A percentile compares a stretch with the other conserved stretches of the same genome.
These are phyloP conservation scores for Zaprionus vittiger DNA, from an alignment of 1,140 invertebrate species.

Conservation along the genomic window DNA sequence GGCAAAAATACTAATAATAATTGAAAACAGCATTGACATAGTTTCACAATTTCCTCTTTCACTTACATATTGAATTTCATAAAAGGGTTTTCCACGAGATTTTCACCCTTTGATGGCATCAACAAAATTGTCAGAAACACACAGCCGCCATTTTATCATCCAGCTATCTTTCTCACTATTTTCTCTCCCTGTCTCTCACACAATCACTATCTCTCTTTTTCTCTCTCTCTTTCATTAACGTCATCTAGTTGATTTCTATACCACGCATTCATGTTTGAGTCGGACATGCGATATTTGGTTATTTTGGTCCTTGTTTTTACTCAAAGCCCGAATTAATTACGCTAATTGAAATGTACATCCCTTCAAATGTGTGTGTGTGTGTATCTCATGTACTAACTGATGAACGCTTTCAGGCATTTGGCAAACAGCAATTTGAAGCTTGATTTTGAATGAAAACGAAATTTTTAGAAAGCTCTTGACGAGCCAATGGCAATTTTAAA, in stretches of 20 bases:
- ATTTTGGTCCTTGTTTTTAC: slow-evolving; percentile 31
- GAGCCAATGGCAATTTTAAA: neutral
- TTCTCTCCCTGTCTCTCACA: neutral
- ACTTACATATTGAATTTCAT: neutral
- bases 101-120: slow-evolving; percentile 17
- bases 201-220: neutral
- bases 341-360: slow-evolving; percentile 44
- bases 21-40: neutral
- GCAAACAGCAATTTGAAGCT: neutral
- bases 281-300: slow-evolving; percentile 12
- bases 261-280: slow-evolving; percentile 2
- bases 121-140: neutral
- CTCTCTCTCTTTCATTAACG: neutral
- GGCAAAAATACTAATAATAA: neutral
- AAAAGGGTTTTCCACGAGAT: neutral
- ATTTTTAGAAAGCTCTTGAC: neutral
- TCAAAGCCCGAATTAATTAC: slow-evolving; percentile 48
- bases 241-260: neutral
- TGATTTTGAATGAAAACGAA: neutral
- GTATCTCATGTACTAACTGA: neutral
- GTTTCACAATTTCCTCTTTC: neutral
- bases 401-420: neutral
- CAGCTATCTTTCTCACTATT: neutral
- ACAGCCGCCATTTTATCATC: neutral
- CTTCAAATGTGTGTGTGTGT: neutral